A percentile compares a stretch with the other conserved stretches of the same genome.
Conservation (phyloP, 2,888 invertebrate species). For the Mechanitis messenoides region DNA sequence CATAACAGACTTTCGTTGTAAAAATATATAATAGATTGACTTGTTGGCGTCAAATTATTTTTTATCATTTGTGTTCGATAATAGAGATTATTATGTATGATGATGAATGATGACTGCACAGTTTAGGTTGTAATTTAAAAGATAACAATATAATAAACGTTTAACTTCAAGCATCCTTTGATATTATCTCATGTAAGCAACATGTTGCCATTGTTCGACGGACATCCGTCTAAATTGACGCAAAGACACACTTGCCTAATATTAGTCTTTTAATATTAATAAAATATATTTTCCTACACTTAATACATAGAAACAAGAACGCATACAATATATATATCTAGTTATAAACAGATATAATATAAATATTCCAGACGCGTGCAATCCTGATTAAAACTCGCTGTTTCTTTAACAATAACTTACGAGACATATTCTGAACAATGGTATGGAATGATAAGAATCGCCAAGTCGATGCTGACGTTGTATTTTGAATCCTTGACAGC, state of each 20-base stretch:
- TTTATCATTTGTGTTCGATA: no score
- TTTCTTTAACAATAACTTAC: constrained; percentile 64
- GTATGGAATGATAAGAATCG: constrained; percentile 68
- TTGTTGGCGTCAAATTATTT: no score
- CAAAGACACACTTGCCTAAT: no score
- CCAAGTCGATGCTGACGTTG: constrained; percentile 64
- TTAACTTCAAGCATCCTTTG: background rate
- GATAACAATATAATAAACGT: background rate
- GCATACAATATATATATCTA: constrained; percentile 6
- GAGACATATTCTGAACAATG: constrained; percentile 75
- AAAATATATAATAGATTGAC: no score
- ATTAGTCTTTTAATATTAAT: no score
- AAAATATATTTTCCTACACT: no score
- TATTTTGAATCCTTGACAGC: constrained; percentile 42
- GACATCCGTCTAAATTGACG: constrained; percentile 1
- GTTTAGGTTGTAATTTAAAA: background rate
- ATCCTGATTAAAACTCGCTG: constrained; percentile 62
- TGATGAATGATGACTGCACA: background rate
- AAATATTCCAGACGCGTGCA: constrained; percentile 57
- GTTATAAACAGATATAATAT: constrained; percentile 16
- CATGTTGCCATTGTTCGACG: background rate
- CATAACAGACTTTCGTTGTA: no score
- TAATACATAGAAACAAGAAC: no score
- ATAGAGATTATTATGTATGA: no score
- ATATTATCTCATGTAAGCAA: constrained; percentile 1